Conservation (phyloP, 1,140 invertebrate species). For the Euwallacea similis region DNA sequence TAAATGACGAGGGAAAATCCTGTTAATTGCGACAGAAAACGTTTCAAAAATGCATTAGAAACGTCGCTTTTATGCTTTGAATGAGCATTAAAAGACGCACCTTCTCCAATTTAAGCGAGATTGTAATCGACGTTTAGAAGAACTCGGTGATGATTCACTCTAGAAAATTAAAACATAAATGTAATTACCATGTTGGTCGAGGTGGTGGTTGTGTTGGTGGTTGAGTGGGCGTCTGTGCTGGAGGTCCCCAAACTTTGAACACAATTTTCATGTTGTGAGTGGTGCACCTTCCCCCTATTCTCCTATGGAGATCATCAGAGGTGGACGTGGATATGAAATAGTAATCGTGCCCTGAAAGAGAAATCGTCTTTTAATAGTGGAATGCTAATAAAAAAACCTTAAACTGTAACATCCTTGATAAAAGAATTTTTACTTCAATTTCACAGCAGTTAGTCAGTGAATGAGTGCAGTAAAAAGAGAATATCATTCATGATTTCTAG, state of each 20-base stretch:
- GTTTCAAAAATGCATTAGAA: too few relatives aligned
- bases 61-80: too few relatives aligned
- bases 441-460: not conserved
- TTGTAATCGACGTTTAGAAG: too few relatives aligned
- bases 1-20: too few relatives aligned
- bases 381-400: not conserved
- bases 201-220: constrained; percentile 33
- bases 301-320: constrained; percentile 85
- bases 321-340: constrained; percentile 95
- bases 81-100: too few relatives aligned
- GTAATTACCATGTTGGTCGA: constrained; percentile 30
- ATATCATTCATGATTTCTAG: not conserved
- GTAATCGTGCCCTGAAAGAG: constrained; percentile 65
- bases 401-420: not conserved
- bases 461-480: not conserved
- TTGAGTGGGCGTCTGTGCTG: constrained; percentile 56
- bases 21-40: too few relatives aligned
- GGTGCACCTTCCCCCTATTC: constrained; percentile 81
- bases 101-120: too few relatives aligned
- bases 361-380: not conserved
- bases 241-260: constrained; percentile 74
- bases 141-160: too few relatives aligned
- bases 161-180: not conserved
- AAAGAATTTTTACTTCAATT: not conserved
- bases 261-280: constrained; percentile 95